Evolutionary conservation across 1,140 invertebrate species (phyloP).

Genomic region (Psix sp.): DNA sequence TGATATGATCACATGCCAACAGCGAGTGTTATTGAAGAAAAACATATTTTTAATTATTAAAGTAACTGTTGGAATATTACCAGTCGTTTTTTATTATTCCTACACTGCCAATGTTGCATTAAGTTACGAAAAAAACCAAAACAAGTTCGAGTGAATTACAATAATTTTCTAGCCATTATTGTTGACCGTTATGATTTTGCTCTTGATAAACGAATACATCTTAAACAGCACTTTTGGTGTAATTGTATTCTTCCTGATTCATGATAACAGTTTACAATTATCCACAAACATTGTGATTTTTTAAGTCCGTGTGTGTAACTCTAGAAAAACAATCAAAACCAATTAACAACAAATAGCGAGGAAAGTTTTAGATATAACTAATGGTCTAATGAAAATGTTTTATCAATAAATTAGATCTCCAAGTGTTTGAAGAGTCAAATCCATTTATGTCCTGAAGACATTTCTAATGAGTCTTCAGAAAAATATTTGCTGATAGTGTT

Average conservation of each 20-base stretch:
- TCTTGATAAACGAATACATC: not conserved
- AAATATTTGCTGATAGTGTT: too few species aligned
- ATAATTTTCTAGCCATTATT: not conserved
- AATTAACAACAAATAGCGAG: too few species aligned
- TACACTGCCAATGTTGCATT: slow-evolving; percentile 40
- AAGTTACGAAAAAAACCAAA: not conserved
- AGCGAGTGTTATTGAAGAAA: slow-evolving; percentile 30
- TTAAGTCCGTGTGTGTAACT: too few species aligned
- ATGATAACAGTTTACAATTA: slow-evolving; percentile 22
- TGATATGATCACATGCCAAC: slow-evolving; percentile 15
- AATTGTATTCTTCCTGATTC: slow-evolving; percentile 64
- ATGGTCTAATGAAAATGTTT: too few species aligned
- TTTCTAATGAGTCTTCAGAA: too few species aligned
- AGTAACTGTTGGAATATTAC: slow-evolving; percentile 39
- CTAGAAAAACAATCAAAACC: too few species aligned
- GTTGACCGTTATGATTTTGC: not conserved
- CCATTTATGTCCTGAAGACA: too few species aligned
- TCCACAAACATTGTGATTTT: slow-evolving; percentile 1
- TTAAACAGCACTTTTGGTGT: not conserved
- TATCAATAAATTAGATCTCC: too few species aligned
- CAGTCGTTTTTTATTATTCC: slow-evolving; percentile 44
- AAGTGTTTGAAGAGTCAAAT: too few species aligned
- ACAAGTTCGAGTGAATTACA: not conserved
- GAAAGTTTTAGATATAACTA: too few species aligned
- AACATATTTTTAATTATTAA: slow-evolving; percentile 56